Percentiles rank a stretch among this genome's conserved stretches.
Evolutionary conservation across 2,888 invertebrate species (phyloP).

Genomic region (Hipparchia sbordonii): DNA sequence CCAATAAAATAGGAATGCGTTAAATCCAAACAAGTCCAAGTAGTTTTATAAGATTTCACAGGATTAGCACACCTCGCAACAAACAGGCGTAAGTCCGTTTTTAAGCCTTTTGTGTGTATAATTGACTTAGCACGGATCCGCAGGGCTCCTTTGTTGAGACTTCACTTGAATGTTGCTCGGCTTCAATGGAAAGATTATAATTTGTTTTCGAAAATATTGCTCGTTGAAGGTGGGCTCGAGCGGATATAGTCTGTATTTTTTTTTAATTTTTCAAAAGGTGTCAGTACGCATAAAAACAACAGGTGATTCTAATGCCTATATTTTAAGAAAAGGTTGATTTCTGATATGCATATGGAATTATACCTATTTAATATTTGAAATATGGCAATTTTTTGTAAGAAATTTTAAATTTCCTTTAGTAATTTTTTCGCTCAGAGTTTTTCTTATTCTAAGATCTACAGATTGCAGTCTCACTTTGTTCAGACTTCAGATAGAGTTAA

Average conservation of each 20-base stretch:
- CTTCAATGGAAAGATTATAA: slow-evolving; percentile 44
- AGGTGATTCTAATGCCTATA: too few species aligned
- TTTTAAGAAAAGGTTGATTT: too few species aligned
- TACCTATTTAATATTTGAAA: too few species aligned
- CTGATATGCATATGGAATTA: too few species aligned
- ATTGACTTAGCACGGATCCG: slow-evolving; percentile 59
- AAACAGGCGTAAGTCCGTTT: slow-evolving; percentile 58
- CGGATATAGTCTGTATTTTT: not conserved
- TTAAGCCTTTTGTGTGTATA: slow-evolving; percentile 60
- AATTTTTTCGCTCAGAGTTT: too few species aligned
- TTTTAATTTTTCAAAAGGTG: too few species aligned
- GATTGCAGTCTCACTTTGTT: too few species aligned
- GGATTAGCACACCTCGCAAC: slow-evolving; percentile 33
- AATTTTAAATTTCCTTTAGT: too few species aligned
- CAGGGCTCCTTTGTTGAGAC: slow-evolving; percentile 53
- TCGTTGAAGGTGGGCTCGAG: slow-evolving; percentile 2
- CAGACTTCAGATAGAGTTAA: too few species aligned
- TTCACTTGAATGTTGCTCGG: slow-evolving; percentile 13
- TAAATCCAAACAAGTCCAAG: not conserved
- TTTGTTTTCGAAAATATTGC: slow-evolving; percentile 23
- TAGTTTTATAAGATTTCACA: slow-evolving; percentile 8
- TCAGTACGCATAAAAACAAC: too few species aligned
- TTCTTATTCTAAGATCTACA: too few species aligned
- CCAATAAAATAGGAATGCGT: not conserved
- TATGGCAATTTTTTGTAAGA: too few species aligned